phyloP scores from a whole-genome alignment of 2,113 vertebrate genomes.

The Tragelaphus imberbis region DNA sequence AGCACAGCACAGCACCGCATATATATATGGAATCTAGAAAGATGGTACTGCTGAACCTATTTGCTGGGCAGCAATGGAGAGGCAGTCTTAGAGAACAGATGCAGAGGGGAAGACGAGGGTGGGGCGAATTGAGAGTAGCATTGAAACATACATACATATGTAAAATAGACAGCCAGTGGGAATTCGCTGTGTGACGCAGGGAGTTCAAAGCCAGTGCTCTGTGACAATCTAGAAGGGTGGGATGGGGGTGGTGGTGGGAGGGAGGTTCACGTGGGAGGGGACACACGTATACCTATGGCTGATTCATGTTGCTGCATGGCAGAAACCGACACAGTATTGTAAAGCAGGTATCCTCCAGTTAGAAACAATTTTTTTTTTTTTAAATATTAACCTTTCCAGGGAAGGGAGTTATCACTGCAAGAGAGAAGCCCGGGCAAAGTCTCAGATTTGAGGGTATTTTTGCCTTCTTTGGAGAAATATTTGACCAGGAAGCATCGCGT shows the following conservation, averaged over 20 bases:
- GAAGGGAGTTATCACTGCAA: background rate
- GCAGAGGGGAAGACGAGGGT: background rate
- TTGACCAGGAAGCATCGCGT: background rate
- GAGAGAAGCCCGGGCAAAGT: background rate
- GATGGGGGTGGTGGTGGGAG: background rate
- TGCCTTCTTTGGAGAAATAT: background rate
- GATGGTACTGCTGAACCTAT: background rate
- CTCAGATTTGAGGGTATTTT: background rate
- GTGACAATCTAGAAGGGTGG: background rate
- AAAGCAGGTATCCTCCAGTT: background rate
- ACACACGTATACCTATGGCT: background rate
- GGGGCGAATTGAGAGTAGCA: background rate
- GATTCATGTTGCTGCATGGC: background rate
- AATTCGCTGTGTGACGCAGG: background rate
- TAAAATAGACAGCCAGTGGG: background rate
- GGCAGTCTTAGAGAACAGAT: background rate
- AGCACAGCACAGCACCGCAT: background rate
- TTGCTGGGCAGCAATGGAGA: background rate
- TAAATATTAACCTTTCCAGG: background rate
- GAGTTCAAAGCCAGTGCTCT: rapidly evolving
- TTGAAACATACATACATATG: background rate
- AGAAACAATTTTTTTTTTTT: background rate
- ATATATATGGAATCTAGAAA: background rate
- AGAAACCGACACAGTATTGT: background rate
- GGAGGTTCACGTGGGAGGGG: background rate